Conservation (phyloP, 2,888 invertebrate genomes). For the Graphium colonna region DNA sequence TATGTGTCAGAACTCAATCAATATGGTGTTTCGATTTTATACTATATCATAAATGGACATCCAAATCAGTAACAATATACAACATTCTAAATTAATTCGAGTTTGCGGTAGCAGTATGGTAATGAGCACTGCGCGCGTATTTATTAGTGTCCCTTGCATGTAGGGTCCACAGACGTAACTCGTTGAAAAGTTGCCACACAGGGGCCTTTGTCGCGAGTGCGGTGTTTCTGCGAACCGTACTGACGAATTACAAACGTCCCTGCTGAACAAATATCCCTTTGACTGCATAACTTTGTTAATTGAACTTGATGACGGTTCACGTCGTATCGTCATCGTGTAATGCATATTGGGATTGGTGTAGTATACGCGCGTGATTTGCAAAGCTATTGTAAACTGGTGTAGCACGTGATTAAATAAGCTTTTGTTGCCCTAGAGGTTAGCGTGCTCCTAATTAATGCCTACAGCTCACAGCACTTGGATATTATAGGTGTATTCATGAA, state of each 20-base stretch:
- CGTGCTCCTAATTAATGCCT: no score
- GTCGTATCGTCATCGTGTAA: not conserved
- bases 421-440: not conserved
- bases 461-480: no score
- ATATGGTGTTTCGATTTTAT: no score
- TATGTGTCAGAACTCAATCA: no score
- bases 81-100: not conserved
- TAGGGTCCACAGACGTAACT: not conserved
- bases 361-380: not conserved
- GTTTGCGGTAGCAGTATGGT: not conserved
- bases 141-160: not conserved
- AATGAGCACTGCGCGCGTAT: not conserved
- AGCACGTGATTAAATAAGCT: not conserved
- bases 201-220: not conserved
- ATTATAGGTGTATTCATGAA: no score
- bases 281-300: slow-evolving; percentile 10
- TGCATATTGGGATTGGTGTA: slow-evolving; percentile 3
- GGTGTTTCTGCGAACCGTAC: not conserved
- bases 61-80: no score
- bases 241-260: not conserved
- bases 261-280: slow-evolving; percentile 5
- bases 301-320: slow-evolving; percentile 6
- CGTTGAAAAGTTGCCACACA: not conserved
- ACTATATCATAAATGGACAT: no score
- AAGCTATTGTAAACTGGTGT: not conserved